phyloP scores from a whole-genome alignment of 2,797 vertebrate species.

The Bovichtus variegatus region DNA sequence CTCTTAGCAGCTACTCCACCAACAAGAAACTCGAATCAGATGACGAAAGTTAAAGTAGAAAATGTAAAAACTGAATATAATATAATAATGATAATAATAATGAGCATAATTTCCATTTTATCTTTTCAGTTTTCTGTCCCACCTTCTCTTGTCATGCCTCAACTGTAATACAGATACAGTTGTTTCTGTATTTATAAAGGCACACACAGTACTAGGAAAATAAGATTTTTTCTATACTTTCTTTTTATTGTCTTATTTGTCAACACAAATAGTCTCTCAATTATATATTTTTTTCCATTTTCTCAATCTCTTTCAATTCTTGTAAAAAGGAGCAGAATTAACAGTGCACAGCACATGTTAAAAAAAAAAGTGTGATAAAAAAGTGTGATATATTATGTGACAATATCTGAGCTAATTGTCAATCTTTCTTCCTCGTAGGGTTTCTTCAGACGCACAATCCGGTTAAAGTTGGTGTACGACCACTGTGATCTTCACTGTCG shows the following conservation, averaged over 20 bases:
- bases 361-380: not conserved
- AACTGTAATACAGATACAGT: not conserved
- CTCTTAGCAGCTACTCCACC: not conserved
- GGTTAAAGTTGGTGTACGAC: constrained; percentile 97
- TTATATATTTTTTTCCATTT: not conserved
- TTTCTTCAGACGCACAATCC: constrained; percentile 97
- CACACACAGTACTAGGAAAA: not conserved
- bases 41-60: not conserved
- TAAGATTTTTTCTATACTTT: not conserved
- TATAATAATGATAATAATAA: too few relatives aligned
- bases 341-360: not conserved
- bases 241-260: not conserved
- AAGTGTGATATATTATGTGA: not conserved
- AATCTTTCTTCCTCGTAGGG: constrained; percentile 82
- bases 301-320: not conserved
- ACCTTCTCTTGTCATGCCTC: not conserved
- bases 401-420: not conserved
- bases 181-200: not conserved
- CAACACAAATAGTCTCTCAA: not conserved
- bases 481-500: constrained; percentile 97
- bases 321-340: not conserved
- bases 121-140: not conserved
- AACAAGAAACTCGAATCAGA: not conserved
- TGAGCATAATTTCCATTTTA: not conserved
- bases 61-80: not conserved